Base-by-base conservation (phyloP, 2,888 invertebrate genomes). In the Loripinus fragilis region DNA sequence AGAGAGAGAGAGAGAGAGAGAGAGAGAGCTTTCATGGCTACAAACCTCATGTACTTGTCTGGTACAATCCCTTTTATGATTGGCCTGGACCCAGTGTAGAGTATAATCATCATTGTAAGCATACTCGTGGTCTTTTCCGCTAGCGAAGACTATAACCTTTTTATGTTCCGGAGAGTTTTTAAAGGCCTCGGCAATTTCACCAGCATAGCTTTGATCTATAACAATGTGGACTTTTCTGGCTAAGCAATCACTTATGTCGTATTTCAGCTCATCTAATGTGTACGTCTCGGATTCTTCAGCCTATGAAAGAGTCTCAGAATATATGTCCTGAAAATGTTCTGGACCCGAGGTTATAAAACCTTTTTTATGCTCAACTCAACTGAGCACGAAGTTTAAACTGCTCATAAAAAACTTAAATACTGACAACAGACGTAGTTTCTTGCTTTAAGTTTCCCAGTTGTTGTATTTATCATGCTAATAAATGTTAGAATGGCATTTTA, bases 181-280 rank as follows among this genome's bases (percentile, higher is more conserved):
- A 69, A 94, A 88, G 15, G 91, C 91, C 30, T 91, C 89, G 20
- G 92, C 91, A 23, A 94, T 80, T 78, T 93, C 91, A 1, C 93
- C 94, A 0, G 94, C 91, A 85, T 93, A 94, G 85, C 94, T 94
- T 86, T 95, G 94, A 85, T 95, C 95, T 2, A 93, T 94, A 5
- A 95, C 87, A 17, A 95, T 80, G 50, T 94, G 91, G 20, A 95
- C 93, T 45, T 94, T 92, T 2, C 93, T 90, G 0, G 95, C 94
- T 42, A 90, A 85, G 85, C 95, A 95, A 38, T 92, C 88, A 0
- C 92, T 86, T 7, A 94, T 88, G 85, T 95, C 95, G 0, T 92
- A 88, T 68, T 94, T 88, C 71, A 95, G 89, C 83, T 95, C 95
- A n/a, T 92, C 91, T 0, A 94, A 84, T 0, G 92, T 92, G 91